Evolutionary conservation across 2,888 invertebrate species (phyloP).

Genomic region (Drosophila mayaguana): DNA sequence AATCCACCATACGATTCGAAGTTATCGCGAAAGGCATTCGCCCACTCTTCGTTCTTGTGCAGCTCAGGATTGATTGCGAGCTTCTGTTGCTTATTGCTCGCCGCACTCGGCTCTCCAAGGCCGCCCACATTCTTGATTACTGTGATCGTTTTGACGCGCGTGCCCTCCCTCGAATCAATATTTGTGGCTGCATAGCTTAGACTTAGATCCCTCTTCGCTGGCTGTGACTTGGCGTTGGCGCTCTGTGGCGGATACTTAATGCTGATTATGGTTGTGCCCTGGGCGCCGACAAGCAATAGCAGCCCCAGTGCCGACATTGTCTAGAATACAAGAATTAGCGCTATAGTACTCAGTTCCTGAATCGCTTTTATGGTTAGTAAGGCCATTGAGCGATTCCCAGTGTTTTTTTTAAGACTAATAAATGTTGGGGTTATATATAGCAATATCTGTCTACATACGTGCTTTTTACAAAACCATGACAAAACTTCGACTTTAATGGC

Average conservation of each 20-base stretch:
- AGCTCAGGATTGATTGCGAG: slow-evolving; percentile 81
- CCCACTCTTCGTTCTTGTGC: slow-evolving; percentile 83
- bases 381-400: slow-evolving; percentile 47
- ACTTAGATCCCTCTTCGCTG: slow-evolving; percentile 83
- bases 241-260: slow-evolving; percentile 71
- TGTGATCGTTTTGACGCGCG: slow-evolving; percentile 84
- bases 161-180: slow-evolving; percentile 84
- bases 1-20: slow-evolving; percentile 82
- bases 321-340: slow-evolving; percentile 30
- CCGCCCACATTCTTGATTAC: slow-evolving; percentile 83
- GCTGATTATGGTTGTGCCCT: slow-evolving; percentile 75
- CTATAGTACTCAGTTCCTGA: neutral
- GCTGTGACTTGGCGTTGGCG: slow-evolving; percentile 44
- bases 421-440: too few relatives aligned
- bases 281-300: slow-evolving; percentile 68
- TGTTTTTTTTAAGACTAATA: neutral
- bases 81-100: slow-evolving; percentile 59
- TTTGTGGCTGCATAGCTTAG: slow-evolving; percentile 85
- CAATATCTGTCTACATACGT: neutral
- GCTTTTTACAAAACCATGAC: neutral
- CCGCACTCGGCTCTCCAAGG: slow-evolving; percentile 38
- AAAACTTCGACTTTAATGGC: neutral
- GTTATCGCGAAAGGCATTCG: slow-evolving; percentile 83
- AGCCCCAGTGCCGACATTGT: slow-evolving; percentile 64
- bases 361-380: slow-evolving; percentile 63